A percentile compares a stretch with the other conserved stretches of the same genome.
phyloP scores from a whole-genome alignment of 2,888 invertebrate genomes.

The Theodoxus fluviatilis region DNA sequence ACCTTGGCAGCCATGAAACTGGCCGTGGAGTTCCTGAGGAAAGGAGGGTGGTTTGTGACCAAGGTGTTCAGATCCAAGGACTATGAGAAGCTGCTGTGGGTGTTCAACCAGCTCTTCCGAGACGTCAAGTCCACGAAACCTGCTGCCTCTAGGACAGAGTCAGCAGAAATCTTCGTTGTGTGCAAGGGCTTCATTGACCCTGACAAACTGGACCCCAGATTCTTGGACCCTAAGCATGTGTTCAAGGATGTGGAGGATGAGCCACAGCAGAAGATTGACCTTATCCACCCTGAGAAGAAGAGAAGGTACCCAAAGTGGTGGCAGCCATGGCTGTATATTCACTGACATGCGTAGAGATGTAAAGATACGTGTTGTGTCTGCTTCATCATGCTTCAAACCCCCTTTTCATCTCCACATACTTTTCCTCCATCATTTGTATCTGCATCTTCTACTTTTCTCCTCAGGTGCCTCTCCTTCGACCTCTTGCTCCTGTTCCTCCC shows the following conservation, averaged over 20 bases:
- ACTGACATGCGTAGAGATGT: no score
- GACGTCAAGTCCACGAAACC: slow-evolving; percentile 97
- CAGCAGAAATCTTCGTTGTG: slow-evolving; percentile 98
- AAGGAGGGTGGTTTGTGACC: slow-evolving; percentile 97
- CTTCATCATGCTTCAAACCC: no score
- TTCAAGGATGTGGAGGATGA: slow-evolving; percentile 81
- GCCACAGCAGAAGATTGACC: slow-evolving; percentile 43
- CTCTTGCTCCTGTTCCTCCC: background rate
- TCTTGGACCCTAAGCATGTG: slow-evolving; percentile 91
- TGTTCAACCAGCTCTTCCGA: slow-evolving; percentile 93
- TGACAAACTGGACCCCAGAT: slow-evolving; percentile 84
- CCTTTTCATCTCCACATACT: no score
- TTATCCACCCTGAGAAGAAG: slow-evolving; percentile 61
- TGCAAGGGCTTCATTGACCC: slow-evolving; percentile 94
- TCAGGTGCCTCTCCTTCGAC: background rate
- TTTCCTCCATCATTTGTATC: no score
- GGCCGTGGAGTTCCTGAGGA: slow-evolving; percentile 84
- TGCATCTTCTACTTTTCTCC: no score
- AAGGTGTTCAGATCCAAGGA: slow-evolving; percentile 99
- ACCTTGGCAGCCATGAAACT: slow-evolving; percentile 92
- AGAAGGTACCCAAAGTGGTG: slow-evolving; percentile 46
- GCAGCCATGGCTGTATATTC: no score
- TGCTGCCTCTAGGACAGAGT: slow-evolving; percentile 95
- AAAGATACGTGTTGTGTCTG: no score
- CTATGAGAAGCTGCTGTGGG: slow-evolving; percentile 93